These are phyloP conservation scores for Enteromius argenteus DNA, from an alignment of 2,797 vertebrate genomes.

Conservation along the genomic window DNA sequence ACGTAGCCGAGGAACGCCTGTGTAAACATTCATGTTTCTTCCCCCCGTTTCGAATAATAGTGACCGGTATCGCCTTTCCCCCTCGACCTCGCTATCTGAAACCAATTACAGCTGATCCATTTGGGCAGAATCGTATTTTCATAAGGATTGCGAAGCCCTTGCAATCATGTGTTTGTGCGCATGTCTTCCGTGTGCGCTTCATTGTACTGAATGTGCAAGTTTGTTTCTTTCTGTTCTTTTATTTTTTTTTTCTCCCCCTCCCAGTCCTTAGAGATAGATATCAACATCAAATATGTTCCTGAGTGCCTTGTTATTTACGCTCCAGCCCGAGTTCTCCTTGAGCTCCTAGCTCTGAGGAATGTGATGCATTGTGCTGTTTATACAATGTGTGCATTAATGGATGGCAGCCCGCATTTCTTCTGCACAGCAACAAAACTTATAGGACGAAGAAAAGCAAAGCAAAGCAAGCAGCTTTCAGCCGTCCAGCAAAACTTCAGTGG, in stretches of 20 bases:
- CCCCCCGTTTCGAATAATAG: constrained; percentile 89
- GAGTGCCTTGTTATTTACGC: constrained; percentile 99
- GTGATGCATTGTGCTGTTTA: constrained; percentile 98
- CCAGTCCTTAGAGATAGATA: constrained; percentile 94
- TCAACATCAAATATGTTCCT: constrained; percentile 99
- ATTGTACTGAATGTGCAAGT: constrained; percentile 37
- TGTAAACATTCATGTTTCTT: constrained; percentile 98
- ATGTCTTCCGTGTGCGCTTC: constrained; percentile 58
- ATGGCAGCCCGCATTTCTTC: constrained; percentile 91
- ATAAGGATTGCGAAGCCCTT: constrained; percentile 90
- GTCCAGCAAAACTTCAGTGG: constrained; percentile 77
- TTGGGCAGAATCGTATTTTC: constrained; percentile 99
- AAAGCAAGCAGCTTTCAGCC: constrained; percentile 81
- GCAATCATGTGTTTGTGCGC: constrained; percentile 62
- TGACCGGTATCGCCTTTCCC: constrained; percentile 94
- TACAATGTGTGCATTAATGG: constrained; percentile 97
- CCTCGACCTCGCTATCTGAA: constrained; percentile 97
- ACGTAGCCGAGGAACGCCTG: constrained; percentile 90
- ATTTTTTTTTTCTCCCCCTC: constrained; percentile 48
- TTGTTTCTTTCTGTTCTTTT: constrained; percentile 63
- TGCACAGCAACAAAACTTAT: constrained; percentile 87
- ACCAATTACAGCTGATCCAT: constrained; percentile 99
- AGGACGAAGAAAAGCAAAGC: constrained; percentile 23
- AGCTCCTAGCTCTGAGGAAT: constrained; percentile 89
- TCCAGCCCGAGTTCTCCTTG: constrained; percentile 85